phyloP scores from a whole-genome alignment of 2,113 vertebrate species.

The Scomber colias region DNA sequence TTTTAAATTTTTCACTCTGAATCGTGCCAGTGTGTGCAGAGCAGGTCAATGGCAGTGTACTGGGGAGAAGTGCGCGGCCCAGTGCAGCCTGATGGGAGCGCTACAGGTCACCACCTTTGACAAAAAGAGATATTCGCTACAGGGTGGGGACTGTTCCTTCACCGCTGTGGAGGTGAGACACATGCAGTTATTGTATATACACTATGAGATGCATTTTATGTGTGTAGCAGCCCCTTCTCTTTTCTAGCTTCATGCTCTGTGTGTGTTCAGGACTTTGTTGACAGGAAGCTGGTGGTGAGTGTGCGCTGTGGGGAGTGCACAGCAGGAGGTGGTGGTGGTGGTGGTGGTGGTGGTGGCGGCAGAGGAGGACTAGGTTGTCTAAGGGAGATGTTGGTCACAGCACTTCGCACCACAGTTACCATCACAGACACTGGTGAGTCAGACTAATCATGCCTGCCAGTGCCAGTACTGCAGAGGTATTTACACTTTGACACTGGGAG shows the following conservation, averaged over 20 bases:
- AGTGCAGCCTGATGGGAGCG: slow-evolving; percentile 86
- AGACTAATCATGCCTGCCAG: background rate
- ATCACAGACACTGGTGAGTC: slow-evolving; percentile 87
- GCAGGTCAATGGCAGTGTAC: slow-evolving; percentile 89
- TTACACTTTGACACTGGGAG: too few relatives aligned
- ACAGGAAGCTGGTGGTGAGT: slow-evolving; percentile 84
- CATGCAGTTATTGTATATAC: too few relatives aligned
- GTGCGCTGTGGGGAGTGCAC: slow-evolving; percentile 80
- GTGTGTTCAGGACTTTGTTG: slow-evolving; percentile 87
- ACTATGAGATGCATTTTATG: background rate
- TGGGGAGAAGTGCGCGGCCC: slow-evolving; percentile 85
- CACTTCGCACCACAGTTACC: slow-evolving; percentile 78
- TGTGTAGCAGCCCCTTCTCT: background rate
- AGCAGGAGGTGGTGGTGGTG: slow-evolving; percentile 35
- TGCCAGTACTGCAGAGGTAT: background rate
- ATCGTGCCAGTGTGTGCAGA: slow-evolving; percentile 83
- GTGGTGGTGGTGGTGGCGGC: slow-evolving; percentile 39
- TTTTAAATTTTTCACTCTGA: background rate
- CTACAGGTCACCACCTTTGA: slow-evolving; percentile 91
- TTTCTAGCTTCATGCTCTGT: background rate
- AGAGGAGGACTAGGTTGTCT: slow-evolving; percentile 78
- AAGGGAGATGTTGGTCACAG: slow-evolving; percentile 82
- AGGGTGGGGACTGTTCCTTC: slow-evolving; percentile 83
- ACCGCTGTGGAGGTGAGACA: slow-evolving; percentile 88
- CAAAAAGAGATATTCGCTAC: slow-evolving; percentile 87